Conservation (phyloP, 1,140 invertebrate genomes). For the Drosophila prosaltans region DNA sequence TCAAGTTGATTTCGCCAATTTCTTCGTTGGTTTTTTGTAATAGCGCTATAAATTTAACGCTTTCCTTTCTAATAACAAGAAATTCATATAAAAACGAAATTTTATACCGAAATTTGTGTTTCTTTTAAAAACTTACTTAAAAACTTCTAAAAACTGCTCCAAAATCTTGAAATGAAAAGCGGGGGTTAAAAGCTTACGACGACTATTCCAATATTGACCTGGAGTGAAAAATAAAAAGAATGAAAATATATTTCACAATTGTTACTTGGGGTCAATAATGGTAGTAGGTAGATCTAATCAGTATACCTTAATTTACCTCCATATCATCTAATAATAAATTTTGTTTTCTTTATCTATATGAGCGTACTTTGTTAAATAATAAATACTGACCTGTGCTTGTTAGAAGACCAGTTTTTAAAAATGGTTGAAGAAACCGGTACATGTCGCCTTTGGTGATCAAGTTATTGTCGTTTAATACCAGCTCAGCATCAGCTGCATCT, state of each 20-base stretch:
- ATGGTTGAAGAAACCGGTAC: conserved; percentile 85
- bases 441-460: conserved; percentile 54
- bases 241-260: background rate
- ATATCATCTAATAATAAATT: background rate
- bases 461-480: conserved; percentile 49
- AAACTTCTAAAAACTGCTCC: conserved; percentile 89
- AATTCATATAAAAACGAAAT: no score
- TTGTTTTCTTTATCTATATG: background rate
- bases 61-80: conserved; percentile 65
- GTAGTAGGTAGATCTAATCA: background rate
- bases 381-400: conserved; percentile 85
- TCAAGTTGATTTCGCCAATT: conserved; percentile 49
- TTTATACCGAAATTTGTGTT: conserved; percentile 1
- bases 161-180: conserved; percentile 95
- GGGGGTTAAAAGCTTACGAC: conserved; percentile 92
- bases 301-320: background rate
- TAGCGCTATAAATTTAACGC: conserved; percentile 58
- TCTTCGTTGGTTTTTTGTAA: conserved; percentile 27
- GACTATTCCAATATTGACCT: conserved; percentile 88
- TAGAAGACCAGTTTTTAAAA: conserved; percentile 87
- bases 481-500: conserved; percentile 53
- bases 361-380: background rate
- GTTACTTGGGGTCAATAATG: background rate
- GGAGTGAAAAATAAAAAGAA: conserved; percentile 2
- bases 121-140: conserved; percentile 84